Evolutionary conservation across 2,113 vertebrate species (phyloP).

Genomic region (Gobius niger): DNA sequence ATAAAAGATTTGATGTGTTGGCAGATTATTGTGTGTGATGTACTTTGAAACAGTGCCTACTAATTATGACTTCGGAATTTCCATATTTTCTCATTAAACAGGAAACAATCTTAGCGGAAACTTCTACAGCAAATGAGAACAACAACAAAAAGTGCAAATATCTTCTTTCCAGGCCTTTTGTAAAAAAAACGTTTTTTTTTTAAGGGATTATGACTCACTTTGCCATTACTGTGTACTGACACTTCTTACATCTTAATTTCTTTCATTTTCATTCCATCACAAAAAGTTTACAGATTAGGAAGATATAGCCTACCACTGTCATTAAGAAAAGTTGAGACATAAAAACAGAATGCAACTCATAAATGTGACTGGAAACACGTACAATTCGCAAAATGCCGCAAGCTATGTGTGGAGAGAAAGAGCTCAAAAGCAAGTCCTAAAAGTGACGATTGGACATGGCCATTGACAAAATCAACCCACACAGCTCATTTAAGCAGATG

Average conservation of each 20-base stretch:
- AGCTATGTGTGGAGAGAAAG: no score
- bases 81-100: slow-evolving; percentile 16
- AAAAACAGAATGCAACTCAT: background rate
- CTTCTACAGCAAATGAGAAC: slow-evolving; percentile 24
- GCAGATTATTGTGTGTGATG: slow-evolving; percentile 44
- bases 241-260: slow-evolving; percentile 25
- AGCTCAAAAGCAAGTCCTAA: no score
- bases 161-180: background rate
- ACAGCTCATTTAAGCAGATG: no score
- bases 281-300: slow-evolving; percentile 19
- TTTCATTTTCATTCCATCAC: slow-evolving; percentile 25
- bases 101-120: slow-evolving; percentile 25
- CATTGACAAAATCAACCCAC: no score
- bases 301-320: background rate
- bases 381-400: no score
- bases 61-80: slow-evolving; percentile 47
- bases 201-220: slow-evolving; percentile 17
- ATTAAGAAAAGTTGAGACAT: background rate
- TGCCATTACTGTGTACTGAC: slow-evolving; percentile 36
- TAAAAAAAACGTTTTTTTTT: background rate
- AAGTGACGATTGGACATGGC: no score
- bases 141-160: slow-evolving; percentile 27
- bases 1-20: slow-evolving; percentile 36
- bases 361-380: no score
- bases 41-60: slow-evolving; percentile 33